These are phyloP conservation scores for Parnassius apollo DNA, from an alignment of 2,888 invertebrate genomes.

Conservation along the genomic window DNA sequence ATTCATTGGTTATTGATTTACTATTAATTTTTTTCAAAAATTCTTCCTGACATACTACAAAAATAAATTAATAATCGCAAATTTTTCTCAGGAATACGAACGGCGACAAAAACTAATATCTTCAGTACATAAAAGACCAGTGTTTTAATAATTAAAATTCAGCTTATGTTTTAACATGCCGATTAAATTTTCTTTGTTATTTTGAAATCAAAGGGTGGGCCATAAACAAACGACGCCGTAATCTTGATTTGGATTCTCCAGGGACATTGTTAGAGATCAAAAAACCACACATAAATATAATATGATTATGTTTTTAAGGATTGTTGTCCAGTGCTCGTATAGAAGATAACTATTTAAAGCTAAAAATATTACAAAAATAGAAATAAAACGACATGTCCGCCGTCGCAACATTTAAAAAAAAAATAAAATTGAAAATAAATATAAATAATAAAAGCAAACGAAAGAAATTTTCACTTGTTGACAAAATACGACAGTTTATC, in stretches of 20 bases:
- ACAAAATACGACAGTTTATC: too few relatives aligned
- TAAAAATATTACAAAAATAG: too few relatives aligned
- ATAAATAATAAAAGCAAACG: too few relatives aligned
- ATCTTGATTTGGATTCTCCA: constrained; percentile 50
- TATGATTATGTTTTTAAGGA: constrained; percentile 46
- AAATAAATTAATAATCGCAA: background rate
- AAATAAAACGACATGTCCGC: too few relatives aligned
- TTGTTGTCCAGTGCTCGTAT: constrained; percentile 27
- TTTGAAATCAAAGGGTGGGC: constrained; percentile 50
- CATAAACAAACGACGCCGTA: constrained; percentile 47
- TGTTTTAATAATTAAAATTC: constrained; percentile 45
- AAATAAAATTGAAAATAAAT: too few relatives aligned
- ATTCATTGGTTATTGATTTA: too few relatives aligned
- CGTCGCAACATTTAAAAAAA: background rate
- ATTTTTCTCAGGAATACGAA: background rate
- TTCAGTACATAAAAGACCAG: constrained; percentile 43
- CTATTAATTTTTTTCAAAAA: too few relatives aligned
- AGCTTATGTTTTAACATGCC: constrained; percentile 40
- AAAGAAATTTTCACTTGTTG: too few relatives aligned
- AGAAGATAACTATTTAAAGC: background rate
- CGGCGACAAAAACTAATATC: constrained; percentile 11
- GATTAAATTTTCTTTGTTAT: constrained; percentile 51
- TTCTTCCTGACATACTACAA: too few relatives aligned
- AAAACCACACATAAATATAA: constrained; percentile 47
- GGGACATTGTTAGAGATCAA: constrained; percentile 40